Base-by-base conservation (phyloP, 2,113 vertebrate species). In the Speoplatyrhinus poulsoni region DNA sequence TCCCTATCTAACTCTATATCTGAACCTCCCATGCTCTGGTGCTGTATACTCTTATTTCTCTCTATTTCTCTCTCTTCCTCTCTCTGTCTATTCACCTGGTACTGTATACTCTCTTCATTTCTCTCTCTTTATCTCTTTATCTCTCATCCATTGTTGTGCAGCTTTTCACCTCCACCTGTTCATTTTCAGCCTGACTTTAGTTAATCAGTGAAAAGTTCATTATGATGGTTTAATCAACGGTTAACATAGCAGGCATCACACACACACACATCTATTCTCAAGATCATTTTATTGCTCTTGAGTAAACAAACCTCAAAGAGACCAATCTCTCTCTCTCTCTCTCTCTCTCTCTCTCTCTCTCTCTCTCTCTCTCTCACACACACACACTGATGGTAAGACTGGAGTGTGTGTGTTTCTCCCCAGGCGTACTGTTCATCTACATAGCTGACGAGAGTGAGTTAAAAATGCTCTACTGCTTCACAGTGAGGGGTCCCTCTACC, bases 201-300 rank as follows among this genome's bases (percentile, higher is more conserved):
- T 32, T 68, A 64, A 10, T 50, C 59, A 12, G 19, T 32, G 66
- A 49, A 53, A 76, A 64, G 57, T 77, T 65, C 26, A 70, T 75
- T 75, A 69, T 60, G 17, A 41, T 53, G 62, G 47, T 82, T 82
- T 80, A 76, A 84, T 81, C 73, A 82, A 76, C 77, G 66, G 65
- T 76, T 67, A 70, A 17, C 72, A 12, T 63, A 49, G 10, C 41
- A 15, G 26, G 16, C 9, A n/a, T 50, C 16, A 26, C 50, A 52
- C 63, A 62, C 65, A 60, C 46, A 60, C 60, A 61, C 60, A 59
- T 54, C 61, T 15, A 56, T 60, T 63, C 60, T 50, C 52, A 62
- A 41, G 16, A 47, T 26, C 32, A 10, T 57, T 53, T 46, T 41
- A 17, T 17, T 41, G 52, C 69, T 52, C 48, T 26, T 33, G 10